These are phyloP conservation scores for Polydesmus complanatus DNA, from an alignment of 2,888 invertebrate species.

Conservation along the genomic window DNA sequence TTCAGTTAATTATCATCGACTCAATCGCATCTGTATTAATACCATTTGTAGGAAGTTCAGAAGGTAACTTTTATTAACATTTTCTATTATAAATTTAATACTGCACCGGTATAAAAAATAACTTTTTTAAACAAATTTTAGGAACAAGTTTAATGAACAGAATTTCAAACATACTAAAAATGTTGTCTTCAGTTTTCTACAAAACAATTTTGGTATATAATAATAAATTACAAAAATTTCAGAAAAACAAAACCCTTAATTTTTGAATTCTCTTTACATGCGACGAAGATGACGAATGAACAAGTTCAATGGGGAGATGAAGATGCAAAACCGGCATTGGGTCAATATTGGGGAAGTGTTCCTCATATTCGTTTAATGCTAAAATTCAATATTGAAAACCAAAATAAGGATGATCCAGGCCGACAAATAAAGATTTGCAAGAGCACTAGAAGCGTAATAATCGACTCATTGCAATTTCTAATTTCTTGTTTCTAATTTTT, in stretches of 20 bases:
- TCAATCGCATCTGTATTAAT: constrained; percentile 2
- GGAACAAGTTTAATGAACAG: constrained; percentile 8
- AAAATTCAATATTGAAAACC: background rate
- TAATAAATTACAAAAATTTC: too few relatives aligned
- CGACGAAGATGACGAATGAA: constrained; percentile 13
- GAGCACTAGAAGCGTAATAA: background rate
- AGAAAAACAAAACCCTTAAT: too few relatives aligned
- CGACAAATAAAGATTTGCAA: background rate
- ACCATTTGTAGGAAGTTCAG: background rate
- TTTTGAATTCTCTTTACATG: too few relatives aligned
- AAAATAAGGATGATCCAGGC: background rate
- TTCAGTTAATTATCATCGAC: constrained; percentile 7
- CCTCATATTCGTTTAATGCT: constrained; percentile 2
- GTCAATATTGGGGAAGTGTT: constrained; percentile 2
- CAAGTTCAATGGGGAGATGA: constrained; percentile 1
- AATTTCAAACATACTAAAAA: constrained; percentile 3
- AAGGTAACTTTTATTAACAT: background rate
- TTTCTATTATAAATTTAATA: background rate
- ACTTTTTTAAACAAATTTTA: too few relatives aligned
- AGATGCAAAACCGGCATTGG: background rate
- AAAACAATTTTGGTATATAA: constrained; percentile 3
- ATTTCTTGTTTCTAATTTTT: too few relatives aligned
- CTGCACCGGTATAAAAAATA: too few relatives aligned
- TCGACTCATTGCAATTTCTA: too few relatives aligned
- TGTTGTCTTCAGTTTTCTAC: background rate